Evolutionary conservation across 2,888 invertebrate species (phyloP).

Genomic region (Ethmia dodecea): DNA sequence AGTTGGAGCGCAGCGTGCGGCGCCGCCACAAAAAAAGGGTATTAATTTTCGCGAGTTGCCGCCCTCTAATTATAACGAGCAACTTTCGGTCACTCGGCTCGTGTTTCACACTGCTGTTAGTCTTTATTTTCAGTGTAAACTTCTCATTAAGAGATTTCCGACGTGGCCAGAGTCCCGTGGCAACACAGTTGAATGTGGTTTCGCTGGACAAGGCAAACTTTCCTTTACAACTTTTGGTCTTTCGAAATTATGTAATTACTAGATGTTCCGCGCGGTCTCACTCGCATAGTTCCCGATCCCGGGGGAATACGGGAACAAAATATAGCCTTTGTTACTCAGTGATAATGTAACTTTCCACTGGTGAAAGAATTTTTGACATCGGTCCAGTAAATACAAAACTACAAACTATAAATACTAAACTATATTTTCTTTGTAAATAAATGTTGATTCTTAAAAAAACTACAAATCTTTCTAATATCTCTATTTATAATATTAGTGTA

Average conservation of each 20-base stretch:
- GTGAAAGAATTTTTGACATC: too few species aligned
- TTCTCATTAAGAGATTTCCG: constrained; percentile 38
- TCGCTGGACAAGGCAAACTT: constrained; percentile 23
- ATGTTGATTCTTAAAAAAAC: too few species aligned
- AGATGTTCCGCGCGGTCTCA: too few species aligned
- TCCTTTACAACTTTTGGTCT: constrained; percentile 27
- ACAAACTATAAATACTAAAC: too few species aligned
- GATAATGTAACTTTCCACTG: too few species aligned
- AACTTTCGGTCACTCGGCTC: constrained; percentile 58
- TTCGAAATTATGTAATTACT: too few species aligned
- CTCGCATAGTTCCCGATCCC: neutral
- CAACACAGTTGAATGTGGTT: constrained; percentile 26
- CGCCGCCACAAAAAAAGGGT: constrained; percentile 43
- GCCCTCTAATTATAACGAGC: constrained; percentile 56
- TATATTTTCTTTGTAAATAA: too few species aligned
- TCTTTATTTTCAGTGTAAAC: constrained; percentile 43
- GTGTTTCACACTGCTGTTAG: constrained; percentile 49
- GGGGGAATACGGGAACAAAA: neutral
- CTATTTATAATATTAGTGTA: too few species aligned
- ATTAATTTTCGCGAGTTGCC: constrained; percentile 55
- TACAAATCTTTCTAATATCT: too few species aligned
- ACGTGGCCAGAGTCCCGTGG: constrained; percentile 22
- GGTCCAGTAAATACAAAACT: too few species aligned
- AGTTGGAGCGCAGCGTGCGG: constrained; percentile 11
- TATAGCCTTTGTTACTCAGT: too few species aligned